These are phyloP conservation scores for Coendou prehensilis DNA, from an alignment of 2,797 vertebrate species.

Conservation along the genomic window DNA sequence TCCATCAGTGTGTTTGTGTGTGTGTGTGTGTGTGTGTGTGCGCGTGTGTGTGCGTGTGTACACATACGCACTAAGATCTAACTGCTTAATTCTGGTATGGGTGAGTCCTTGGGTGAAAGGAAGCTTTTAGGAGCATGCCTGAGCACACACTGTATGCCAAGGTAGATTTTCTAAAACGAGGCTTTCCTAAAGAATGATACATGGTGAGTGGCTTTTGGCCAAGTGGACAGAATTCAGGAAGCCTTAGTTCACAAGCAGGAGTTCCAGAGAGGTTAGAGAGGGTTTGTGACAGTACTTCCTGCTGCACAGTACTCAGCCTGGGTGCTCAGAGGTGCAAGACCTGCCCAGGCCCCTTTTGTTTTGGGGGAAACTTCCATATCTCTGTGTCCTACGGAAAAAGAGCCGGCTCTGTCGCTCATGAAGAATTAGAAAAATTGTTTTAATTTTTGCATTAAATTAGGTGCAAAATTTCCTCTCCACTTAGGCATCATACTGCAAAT, in stretches of 20 bases:
- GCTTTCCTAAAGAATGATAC: neutral
- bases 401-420: neutral
- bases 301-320: neutral
- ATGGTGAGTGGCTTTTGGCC: neutral
- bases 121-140: neutral
- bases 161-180: neutral
- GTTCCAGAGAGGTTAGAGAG: neutral
- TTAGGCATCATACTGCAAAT: neutral
- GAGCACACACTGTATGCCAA: neutral
- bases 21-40: neutral
- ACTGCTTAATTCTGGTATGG: neutral
- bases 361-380: constrained; percentile 65
- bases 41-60: too few relatives aligned
- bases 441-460: constrained; percentile 51
- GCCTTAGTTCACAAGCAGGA: neutral
- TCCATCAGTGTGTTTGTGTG: neutral
- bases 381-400: constrained; percentile 6
- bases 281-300: neutral
- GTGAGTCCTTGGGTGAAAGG: neutral
- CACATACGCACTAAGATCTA: neutral
- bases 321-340: neutral
- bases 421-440: constrained; percentile 38
- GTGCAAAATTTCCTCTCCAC: constrained; percentile 1
- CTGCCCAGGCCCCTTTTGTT: neutral
- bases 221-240: neutral